Conservation (phyloP, 2,797 vertebrate species). For the Taenioides sp. region DNA sequence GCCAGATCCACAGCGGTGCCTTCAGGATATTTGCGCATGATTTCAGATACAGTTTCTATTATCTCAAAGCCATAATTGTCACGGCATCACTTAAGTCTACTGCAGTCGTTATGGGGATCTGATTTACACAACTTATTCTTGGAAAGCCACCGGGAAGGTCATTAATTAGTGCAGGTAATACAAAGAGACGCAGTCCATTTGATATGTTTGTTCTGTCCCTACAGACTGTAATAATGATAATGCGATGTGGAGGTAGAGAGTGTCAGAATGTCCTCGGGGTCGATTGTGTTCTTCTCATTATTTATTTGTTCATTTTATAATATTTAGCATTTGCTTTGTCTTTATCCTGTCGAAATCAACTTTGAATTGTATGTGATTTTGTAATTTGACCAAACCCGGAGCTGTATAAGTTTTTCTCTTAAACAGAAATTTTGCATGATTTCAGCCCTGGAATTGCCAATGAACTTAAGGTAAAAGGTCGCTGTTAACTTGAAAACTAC, state of each 20-base stretch:
- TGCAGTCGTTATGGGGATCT: not conserved
- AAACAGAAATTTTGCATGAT: no score
- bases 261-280: not conserved
- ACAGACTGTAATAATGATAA: not conserved
- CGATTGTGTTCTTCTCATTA: no score
- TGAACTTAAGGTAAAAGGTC: no score
- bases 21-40: conserved; percentile 4
- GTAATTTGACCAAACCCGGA: no score
- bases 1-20: not conserved
- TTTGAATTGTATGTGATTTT: no score
- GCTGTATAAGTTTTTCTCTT: no score
- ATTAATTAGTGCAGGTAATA: conserved; percentile 2
- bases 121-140: not conserved
- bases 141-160: not conserved
- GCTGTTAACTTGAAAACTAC: no score
- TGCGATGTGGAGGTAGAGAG: not conserved
- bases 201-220: not conserved
- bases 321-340: no score
- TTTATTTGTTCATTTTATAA: no score
- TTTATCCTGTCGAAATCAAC: no score
- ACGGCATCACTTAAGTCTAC: not conserved
- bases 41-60: not conserved
- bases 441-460: no score
- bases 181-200: not conserved
- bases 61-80: not conserved